These are phyloP conservation scores for Microvelia longipes DNA, from an alignment of 1,140 invertebrate species.

Conservation along the genomic window DNA sequence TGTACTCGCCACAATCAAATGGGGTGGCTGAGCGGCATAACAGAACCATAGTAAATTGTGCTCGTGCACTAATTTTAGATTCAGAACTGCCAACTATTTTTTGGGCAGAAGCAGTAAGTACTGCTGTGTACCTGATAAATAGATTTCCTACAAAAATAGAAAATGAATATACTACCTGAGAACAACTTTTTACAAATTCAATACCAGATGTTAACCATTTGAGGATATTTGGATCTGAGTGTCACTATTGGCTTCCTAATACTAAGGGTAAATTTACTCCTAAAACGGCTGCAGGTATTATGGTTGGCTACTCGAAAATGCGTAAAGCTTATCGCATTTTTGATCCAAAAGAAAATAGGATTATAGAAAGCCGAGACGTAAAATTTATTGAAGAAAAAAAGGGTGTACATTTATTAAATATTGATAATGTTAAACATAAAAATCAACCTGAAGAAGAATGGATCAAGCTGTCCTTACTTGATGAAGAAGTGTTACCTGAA, in stretches of 20 bases:
- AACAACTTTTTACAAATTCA: background rate
- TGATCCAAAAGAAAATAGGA: background rate
- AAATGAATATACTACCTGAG: background rate
- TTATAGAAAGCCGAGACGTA: background rate
- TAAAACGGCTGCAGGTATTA: background rate
- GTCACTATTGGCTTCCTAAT: background rate
- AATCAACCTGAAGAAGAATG: background rate
- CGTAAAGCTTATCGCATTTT: background rate
- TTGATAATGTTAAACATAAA: background rate
- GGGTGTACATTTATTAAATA: background rate
- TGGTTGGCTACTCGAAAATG: background rate
- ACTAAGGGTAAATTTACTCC: background rate
- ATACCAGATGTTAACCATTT: background rate
- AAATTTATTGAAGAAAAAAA: background rate
- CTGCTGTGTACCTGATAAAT: background rate
- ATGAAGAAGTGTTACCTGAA: background rate
- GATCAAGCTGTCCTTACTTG: background rate
- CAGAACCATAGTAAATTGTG: background rate
- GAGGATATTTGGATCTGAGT: background rate
- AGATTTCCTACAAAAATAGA: background rate
- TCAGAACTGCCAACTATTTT: background rate
- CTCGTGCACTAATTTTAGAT: background rate
- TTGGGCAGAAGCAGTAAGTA: conserved; percentile 7
- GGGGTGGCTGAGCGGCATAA: background rate
- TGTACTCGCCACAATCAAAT: background rate